These are phyloP conservation scores for Pentalonia nigronervosa DNA, from an alignment of 1,140 invertebrate species.

Conservation along the genomic window DNA sequence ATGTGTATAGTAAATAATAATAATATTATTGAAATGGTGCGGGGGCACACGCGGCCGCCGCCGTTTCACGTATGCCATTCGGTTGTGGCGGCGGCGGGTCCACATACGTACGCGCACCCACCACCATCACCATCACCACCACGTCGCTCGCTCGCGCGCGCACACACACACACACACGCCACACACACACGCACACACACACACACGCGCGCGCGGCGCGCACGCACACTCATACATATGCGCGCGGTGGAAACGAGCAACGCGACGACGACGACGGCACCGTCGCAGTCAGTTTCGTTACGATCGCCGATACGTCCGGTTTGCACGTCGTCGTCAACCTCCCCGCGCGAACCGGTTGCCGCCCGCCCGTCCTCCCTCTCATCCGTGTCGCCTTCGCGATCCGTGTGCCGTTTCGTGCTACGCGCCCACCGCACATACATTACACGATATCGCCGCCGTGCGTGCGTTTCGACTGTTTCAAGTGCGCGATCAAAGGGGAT, in stretches of 20 bases:
- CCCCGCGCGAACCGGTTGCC: slow-evolving; percentile 27
- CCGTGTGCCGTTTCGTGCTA: background rate
- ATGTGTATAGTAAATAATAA: background rate
- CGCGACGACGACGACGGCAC: background rate
- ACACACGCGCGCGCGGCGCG: background rate
- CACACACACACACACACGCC: background rate
- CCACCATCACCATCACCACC: too few relatives aligned
- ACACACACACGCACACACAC: background rate
- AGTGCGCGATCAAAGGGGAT: background rate
- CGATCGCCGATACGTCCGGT: slow-evolving; percentile 23
- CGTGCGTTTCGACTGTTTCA: background rate
- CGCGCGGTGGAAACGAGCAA: slow-evolving; percentile 5
- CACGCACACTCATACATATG: background rate
- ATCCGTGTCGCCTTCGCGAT: background rate
- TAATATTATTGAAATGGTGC: background rate
- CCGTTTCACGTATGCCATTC: background rate
- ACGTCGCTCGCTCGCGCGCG: too few relatives aligned
- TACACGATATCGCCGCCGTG: background rate
- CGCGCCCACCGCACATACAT: background rate
- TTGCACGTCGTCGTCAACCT: background rate
- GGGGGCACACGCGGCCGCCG: background rate
- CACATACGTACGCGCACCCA: background rate
- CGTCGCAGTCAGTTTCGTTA: slow-evolving; percentile 35
- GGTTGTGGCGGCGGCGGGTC: background rate
- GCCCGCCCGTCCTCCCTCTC: background rate